Evolutionary conservation across 2,797 vertebrate species (phyloP).

Genomic region (Sciurus carolinensis): DNA sequence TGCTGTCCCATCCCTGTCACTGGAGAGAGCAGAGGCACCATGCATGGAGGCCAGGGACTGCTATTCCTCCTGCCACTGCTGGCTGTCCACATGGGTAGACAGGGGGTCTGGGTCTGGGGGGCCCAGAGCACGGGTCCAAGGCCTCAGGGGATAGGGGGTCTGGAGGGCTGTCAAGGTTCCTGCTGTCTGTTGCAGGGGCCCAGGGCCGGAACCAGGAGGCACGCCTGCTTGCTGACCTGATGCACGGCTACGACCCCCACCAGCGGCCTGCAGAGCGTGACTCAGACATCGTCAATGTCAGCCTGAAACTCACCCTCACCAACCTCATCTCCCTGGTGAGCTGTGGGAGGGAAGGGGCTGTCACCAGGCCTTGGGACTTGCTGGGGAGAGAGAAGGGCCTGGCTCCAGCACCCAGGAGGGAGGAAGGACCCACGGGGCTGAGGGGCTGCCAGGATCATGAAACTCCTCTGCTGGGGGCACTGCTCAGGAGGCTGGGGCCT

Average conservation of each 20-base stretch:
- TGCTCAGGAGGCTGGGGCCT: background rate
- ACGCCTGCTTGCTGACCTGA: constrained; percentile 93
- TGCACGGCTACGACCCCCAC: constrained; percentile 93
- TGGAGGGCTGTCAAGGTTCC: background rate
- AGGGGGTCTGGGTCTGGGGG: background rate
- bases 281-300: constrained; percentile 92
- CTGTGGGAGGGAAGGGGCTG: rapidly evolving
- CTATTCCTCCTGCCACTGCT: constrained; percentile 68
- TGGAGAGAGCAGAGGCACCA: constrained; percentile 65
- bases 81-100: constrained; percentile 49
- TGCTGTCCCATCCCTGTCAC: background rate
- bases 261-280: constrained; percentile 91
- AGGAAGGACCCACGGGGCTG: background rate
- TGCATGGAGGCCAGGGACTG: constrained; percentile 64
- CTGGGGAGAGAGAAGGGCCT: background rate
- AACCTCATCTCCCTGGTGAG: constrained; percentile 98
- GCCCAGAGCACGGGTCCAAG: rapidly evolving
- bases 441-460: background rate
- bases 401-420: background rate
- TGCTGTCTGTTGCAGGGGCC: constrained; percentile 74
- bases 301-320: constrained; percentile 97
- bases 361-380: background rate
- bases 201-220: constrained; percentile 93
- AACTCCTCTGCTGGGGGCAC: too few relatives aligned
- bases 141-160: background rate